Evolutionary conservation across 2,888 invertebrate species (phyloP), one percentile per base, ranked within the genome.

Genomic region (Leucophora obtusa): DNA sequence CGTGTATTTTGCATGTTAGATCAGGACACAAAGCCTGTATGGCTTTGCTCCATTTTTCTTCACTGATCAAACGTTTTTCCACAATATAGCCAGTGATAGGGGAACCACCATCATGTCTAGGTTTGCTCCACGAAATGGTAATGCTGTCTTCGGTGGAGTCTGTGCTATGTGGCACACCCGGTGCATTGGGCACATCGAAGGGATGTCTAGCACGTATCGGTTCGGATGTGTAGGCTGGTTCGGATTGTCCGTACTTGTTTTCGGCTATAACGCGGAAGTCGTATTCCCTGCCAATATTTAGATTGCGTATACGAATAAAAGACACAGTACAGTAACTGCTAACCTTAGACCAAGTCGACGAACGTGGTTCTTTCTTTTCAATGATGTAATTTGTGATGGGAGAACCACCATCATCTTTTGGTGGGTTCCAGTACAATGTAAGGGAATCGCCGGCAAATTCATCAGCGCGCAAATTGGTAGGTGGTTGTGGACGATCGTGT

Each of bases 241-340:
- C 99, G 0, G 98, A 98, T 84, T 96, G 95, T 33, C 99, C 99
- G 87, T 98, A 98, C 87, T 97, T 96, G 91, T 99, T 99, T 91
- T 99, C 99, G 78, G 99, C 99, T 92, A 96, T 95, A 0, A 99
- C 98, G 82, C 98, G 94, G 93, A 99, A 99, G 84, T 99, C 99
- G 89, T 99, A 99, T 70, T 97, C 96, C 84, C 93, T 93, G 71
- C 98, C 98, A 43, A 98, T 95, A 10, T 94, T 94, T 82, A 99
- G 92, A 91, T 99, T 99, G 84, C 98, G 94, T 59, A 99, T 95
- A 83, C 98, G 93, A 43, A 96, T 92, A 92, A 96, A 96, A 84
- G 97, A 96, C 65, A 96, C 96, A 0, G 97, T 96, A 62, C 97
- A 95, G 87, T 97, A 98, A 85, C 97, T 97, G 91, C 96, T 97